phyloP scores from a whole-genome alignment of 2,797 vertebrate species.

The Avahi laniger region DNA sequence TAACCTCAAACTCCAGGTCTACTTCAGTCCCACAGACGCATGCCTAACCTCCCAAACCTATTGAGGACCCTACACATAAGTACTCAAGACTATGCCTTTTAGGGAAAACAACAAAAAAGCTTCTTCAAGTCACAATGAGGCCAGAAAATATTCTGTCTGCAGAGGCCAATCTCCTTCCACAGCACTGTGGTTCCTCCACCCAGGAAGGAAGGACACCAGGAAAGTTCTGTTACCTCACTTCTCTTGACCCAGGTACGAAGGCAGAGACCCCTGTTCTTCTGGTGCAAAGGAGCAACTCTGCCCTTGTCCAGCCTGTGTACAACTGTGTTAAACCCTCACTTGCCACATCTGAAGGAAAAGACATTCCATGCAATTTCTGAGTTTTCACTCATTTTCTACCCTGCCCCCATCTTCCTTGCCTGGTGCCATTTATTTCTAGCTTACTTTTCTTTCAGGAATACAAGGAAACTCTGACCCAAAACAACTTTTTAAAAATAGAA shows the following conservation, averaged over 20 bases:
- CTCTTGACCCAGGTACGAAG: background rate
- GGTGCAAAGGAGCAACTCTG: background rate
- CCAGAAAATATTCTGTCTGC: background rate
- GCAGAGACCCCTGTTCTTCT: too few species aligned
- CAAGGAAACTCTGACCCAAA: conserved; percentile 47
- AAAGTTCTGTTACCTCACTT: background rate
- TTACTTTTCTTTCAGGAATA: background rate
- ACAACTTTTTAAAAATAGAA: conserved; percentile 54
- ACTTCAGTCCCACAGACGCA: rapidly evolving
- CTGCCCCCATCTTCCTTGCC: background rate
- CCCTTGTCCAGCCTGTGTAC: background rate
- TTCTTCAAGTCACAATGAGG: background rate
- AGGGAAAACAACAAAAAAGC: background rate
- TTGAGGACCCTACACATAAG: too few species aligned
- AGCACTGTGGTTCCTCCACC: rapidly evolving
- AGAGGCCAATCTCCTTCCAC: background rate
- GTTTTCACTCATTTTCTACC: background rate
- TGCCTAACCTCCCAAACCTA: background rate
- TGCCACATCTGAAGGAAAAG: background rate
- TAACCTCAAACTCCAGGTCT: background rate
- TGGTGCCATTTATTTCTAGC: background rate
- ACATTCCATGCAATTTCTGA: rapidly evolving
- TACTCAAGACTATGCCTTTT: background rate
- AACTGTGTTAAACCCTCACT: background rate
- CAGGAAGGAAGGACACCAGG: background rate